These are phyloP conservation scores for roundworm (Caenorhabditis elegans) DNA, from an alignment of 1,140 invertebrate species.

Conservation along the genomic window WBcel235 BX284603.4:4999001-4999500, in stretches of 20 bases:
- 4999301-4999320: not conserved
- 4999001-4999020: not conserved
- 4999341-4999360: no score
- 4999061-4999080: not conserved
- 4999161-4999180: no score
- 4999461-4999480: slow-evolving; percentile 14
- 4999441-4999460: slow-evolving; percentile 12
- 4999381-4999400: slow-evolving; percentile 6
- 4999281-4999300: no score
- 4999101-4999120: not conserved
- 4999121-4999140: not conserved
- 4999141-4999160: not conserved
- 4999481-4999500: slow-evolving; percentile 17
- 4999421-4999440: not conserved
- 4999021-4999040: not conserved
- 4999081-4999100: not conserved
- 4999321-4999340: no score
- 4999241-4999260: not conserved
- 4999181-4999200: no score
- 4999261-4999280: no score
- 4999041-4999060: not conserved
- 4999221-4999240: no score
- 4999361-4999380: not conserved
- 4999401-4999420: not conserved
- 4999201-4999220: no score